Evolutionary conservation across 2,797 vertebrate species (phyloP).

Genomic region (Cossypha caffra): DNA sequence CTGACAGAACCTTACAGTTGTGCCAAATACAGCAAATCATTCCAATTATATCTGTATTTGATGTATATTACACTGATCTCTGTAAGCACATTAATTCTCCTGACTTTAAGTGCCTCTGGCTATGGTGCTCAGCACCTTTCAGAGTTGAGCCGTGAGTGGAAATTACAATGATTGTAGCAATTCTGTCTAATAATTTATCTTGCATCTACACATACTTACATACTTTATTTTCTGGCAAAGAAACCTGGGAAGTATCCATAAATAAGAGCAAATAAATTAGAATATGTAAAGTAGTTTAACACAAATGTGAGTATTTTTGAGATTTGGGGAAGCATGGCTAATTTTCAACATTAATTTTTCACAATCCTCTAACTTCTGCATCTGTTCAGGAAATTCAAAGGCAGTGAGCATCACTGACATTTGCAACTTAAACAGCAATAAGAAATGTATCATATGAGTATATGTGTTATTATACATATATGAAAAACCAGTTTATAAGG

Average conservation of each 20-base stretch:
- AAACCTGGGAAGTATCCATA: not conserved
- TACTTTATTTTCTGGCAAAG: not conserved
- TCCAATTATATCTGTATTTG: not conserved
- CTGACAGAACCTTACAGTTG: not conserved
- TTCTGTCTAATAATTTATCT: not conserved
- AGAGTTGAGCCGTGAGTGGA: not conserved
- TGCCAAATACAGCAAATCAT: not conserved
- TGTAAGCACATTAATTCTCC: not conserved
- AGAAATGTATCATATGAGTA: not conserved
- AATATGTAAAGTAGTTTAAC: conserved; percentile 16
- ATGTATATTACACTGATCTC: not conserved
- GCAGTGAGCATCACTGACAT: not conserved
- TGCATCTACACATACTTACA: not conserved
- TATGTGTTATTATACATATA: not conserved
- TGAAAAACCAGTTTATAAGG: not conserved
- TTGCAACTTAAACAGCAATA: not conserved
- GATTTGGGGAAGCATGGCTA: not conserved
- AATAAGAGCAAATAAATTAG: conserved; percentile 13
- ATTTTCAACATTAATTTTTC: not conserved
- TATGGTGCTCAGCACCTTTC: not conserved
- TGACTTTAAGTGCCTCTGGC: not conserved
- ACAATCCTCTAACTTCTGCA: not conserved
- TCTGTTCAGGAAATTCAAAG: not conserved
- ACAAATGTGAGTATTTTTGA: not conserved
- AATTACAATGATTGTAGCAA: not conserved